phyloP scores from a whole-genome alignment of 2,888 invertebrate species.

The Blera fallax region DNA sequence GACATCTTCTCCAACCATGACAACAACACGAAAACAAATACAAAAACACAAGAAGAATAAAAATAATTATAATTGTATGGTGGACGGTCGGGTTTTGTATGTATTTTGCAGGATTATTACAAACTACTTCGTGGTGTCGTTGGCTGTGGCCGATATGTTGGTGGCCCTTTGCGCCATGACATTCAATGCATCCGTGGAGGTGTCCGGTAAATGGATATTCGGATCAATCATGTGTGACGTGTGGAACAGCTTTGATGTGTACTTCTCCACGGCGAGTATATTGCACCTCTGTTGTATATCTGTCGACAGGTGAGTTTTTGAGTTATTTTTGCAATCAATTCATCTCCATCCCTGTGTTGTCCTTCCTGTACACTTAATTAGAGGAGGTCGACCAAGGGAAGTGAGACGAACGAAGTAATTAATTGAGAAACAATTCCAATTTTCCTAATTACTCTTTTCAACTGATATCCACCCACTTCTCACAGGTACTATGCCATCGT shows the following conservation, averaged over 20 bases:
- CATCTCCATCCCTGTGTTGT: slow-evolving; percentile 24
- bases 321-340: slow-evolving; percentile 69
- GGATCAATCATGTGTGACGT: slow-evolving; percentile 95
- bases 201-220: slow-evolving; percentile 93
- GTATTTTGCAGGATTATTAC: slow-evolving; percentile 87
- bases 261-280: slow-evolving; percentile 95
- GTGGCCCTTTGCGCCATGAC: slow-evolving; percentile 96
- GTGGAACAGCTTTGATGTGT: slow-evolving; percentile 96
- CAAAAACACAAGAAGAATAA: slow-evolving; percentile 21
- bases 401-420: slow-evolving; percentile 44
- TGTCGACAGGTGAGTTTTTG: slow-evolving; percentile 85
- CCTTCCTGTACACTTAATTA: slow-evolving; percentile 38
- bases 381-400: slow-evolving; percentile 4
- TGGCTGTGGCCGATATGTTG: slow-evolving; percentile 96
- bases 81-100: neutral
- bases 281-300: slow-evolving; percentile 97
- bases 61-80: slow-evolving; percentile 38
- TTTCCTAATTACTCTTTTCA: slow-evolving; percentile 54
- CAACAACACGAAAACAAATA: slow-evolving; percentile 13
- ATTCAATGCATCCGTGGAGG: slow-evolving; percentile 94
- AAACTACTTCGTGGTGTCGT: slow-evolving; percentile 97
- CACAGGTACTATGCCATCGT: slow-evolving; percentile 93
- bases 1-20: slow-evolving; percentile 22
- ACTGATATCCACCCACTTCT: neutral
- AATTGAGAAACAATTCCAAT: slow-evolving; percentile 59